These are phyloP conservation scores for Tupiocoris notatus DNA, from an alignment of 2,888 invertebrate genomes.

Conservation along the genomic window DNA sequence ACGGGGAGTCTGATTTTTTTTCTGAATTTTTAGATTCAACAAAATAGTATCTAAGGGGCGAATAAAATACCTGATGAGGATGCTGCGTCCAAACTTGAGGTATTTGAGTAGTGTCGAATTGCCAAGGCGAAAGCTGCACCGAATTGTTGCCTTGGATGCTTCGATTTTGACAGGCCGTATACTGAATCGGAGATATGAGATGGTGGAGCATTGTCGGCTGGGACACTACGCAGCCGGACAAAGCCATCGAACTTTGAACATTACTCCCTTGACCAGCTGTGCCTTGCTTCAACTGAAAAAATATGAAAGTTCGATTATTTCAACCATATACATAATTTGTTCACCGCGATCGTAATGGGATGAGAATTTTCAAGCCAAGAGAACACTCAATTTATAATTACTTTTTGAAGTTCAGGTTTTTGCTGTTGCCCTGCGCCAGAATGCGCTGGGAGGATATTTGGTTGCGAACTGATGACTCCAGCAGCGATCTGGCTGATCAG, in stretches of 20 bases:
- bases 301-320: not conserved
- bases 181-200: slow-evolving; percentile 66
- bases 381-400: slow-evolving; percentile 51
- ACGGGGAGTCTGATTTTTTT: not conserved
- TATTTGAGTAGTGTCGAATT: slow-evolving; percentile 64
- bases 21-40: not conserved
- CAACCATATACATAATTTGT: too few relatives aligned
- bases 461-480: slow-evolving; percentile 69
- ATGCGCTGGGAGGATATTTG: slow-evolving; percentile 65
- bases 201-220: slow-evolving; percentile 61
- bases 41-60: too few relatives aligned
- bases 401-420: slow-evolving; percentile 65
- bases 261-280: slow-evolving; percentile 17
- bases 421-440: slow-evolving; percentile 52
- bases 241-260: slow-evolving; percentile 49
- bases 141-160: slow-evolving; percentile 44
- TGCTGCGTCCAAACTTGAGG: slow-evolving; percentile 75
- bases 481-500: slow-evolving; percentile 60
- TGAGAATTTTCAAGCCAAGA: too few relatives aligned
- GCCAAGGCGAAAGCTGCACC: slow-evolving; percentile 82
- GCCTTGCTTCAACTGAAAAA: slow-evolving; percentile 27
- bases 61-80: slow-evolving; percentile 65
- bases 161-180: slow-evolving; percentile 52
- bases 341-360: too few relatives aligned
- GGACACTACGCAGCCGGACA: slow-evolving; percentile 55